These are phyloP conservation scores for Pseudomyrmex cubaensis DNA, from an alignment of 1,140 invertebrate genomes.

Conservation along the genomic window DNA sequence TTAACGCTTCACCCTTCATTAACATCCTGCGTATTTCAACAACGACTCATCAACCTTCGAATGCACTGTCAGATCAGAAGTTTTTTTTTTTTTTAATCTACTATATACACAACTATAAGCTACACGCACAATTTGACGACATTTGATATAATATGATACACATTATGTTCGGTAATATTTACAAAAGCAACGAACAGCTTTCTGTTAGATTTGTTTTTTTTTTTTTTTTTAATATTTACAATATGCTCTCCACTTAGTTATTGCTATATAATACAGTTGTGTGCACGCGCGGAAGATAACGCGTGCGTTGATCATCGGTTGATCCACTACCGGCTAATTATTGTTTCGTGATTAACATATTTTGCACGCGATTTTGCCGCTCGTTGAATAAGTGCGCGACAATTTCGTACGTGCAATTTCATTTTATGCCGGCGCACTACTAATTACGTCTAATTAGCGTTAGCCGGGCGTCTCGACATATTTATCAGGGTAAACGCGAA, in stretches of 20 bases:
- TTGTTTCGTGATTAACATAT: slow-evolving; percentile 56
- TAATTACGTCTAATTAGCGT: slow-evolving; percentile 70
- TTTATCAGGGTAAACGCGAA: slow-evolving; percentile 62
- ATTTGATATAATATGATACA: not conserved
- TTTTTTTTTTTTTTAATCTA: slow-evolving; percentile 3
- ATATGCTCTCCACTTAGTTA: slow-evolving; percentile 17
- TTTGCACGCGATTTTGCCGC: slow-evolving; percentile 36
- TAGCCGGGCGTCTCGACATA: slow-evolving; percentile 54
- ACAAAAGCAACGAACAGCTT: slow-evolving; percentile 34
- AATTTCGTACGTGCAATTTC: slow-evolving; percentile 62
- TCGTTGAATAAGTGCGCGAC: slow-evolving; percentile 58
- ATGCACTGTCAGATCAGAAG: not conserved
- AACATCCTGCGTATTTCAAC: too few species aligned
- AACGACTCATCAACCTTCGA: not conserved
- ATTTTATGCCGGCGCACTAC: slow-evolving; percentile 32
- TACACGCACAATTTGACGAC: slow-evolving; percentile 24
- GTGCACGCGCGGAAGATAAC: slow-evolving; percentile 42
- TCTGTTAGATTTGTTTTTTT: too few species aligned
- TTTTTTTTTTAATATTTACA: slow-evolving; percentile 42
- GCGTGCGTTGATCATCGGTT: not conserved
- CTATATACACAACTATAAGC: slow-evolving; percentile 8
- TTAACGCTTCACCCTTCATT: too few species aligned
- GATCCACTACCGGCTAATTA: slow-evolving; percentile 35
- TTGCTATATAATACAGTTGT: slow-evolving; percentile 53
- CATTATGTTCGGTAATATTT: slow-evolving; percentile 35